phyloP scores from a whole-genome alignment of 2,113 vertebrate genomes.

The Mustela nigripes region DNA sequence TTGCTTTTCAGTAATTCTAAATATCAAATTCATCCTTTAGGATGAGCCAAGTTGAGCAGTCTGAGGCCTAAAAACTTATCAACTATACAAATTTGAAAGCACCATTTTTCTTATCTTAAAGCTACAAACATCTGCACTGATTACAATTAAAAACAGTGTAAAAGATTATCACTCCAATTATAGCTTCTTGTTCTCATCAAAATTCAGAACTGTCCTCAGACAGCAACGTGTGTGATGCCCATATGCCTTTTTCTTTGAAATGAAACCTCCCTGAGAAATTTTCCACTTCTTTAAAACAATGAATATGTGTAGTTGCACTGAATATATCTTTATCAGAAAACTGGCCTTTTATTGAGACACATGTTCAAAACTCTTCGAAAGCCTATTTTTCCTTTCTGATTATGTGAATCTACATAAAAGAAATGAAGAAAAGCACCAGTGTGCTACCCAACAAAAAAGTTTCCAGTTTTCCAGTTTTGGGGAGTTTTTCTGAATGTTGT shows the following conservation, averaged over 20 bases:
- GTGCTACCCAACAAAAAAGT: slow-evolving; percentile 26
- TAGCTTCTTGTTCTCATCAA: slow-evolving; percentile 78
- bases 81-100: slow-evolving; percentile 35
- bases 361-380: background rate
- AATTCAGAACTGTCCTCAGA: slow-evolving; percentile 67
- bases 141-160: slow-evolving; percentile 81
- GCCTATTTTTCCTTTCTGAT: slow-evolving; percentile 14
- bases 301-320: background rate
- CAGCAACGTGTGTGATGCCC: background rate
- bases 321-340: slow-evolving; percentile 62
- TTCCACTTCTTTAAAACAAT: slow-evolving; percentile 24
- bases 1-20: slow-evolving; percentile 55
- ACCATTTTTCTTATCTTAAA: slow-evolving; percentile 58
- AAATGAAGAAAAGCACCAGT: background rate
- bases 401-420: background rate
- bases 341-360: background rate
- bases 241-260: slow-evolving; percentile 55
- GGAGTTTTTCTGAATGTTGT: background rate
- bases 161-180: slow-evolving; percentile 78
- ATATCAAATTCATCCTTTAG: slow-evolving; percentile 49
- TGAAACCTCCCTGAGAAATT: background rate
- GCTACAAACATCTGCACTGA: slow-evolving; percentile 75
- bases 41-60: slow-evolving; percentile 51
- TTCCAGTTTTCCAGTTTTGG: background rate
- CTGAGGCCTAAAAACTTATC: slow-evolving; percentile 56